phyloP scores from a whole-genome alignment of 2,888 invertebrate genomes.

The Athetis lepigone region DNA sequence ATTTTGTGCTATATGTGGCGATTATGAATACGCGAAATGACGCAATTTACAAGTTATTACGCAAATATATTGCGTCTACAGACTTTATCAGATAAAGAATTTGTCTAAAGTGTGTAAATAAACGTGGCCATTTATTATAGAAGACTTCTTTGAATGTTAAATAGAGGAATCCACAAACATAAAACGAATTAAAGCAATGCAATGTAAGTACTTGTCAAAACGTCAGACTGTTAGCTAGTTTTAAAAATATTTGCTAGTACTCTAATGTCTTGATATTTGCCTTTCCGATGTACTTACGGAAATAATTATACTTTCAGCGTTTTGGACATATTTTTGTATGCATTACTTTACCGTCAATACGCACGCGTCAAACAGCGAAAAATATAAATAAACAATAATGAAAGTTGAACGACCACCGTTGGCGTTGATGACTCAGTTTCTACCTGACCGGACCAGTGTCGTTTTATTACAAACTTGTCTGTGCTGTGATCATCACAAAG shows the following conservation, averaged over 20 bases:
- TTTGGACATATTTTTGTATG: constrained; percentile 38
- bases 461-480: constrained; percentile 73
- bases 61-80: constrained; percentile 25
- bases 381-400: constrained; percentile 85
- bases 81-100: constrained; percentile 36
- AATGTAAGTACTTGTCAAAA: constrained; percentile 4
- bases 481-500: constrained; percentile 76
- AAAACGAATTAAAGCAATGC: neutral
- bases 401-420: constrained; percentile 86
- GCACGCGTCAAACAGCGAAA: constrained; percentile 77
- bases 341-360: constrained; percentile 59
- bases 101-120: constrained; percentile 6
- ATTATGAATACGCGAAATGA: constrained; percentile 34
- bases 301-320: constrained; percentile 21
- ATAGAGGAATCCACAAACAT: constrained; percentile 2
- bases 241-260: too few relatives aligned
- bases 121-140: neutral
- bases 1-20: constrained; percentile 15
- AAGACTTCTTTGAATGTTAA: constrained; percentile 13
- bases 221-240: neutral
- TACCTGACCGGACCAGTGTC: constrained; percentile 81
- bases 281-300: neutral
- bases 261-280: too few relatives aligned
- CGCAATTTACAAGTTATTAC: constrained; percentile 29
- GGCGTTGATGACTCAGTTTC: constrained; percentile 83